Evolutionary conservation across 2,888 invertebrate genomes (phyloP).

Genomic region (Watsonalla cultraria): DNA sequence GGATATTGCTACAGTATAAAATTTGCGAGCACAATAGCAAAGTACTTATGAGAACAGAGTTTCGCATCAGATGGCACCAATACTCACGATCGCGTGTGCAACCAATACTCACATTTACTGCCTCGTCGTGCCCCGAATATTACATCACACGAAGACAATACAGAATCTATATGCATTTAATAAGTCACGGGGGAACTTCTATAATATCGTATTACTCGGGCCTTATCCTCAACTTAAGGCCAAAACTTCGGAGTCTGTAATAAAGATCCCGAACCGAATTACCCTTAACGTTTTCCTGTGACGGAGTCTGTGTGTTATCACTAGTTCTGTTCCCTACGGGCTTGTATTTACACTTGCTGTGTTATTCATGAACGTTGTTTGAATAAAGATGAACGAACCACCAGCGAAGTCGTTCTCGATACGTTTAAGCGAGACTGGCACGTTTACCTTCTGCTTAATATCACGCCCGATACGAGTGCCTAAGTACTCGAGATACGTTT

Average conservation of each 20-base stretch:
- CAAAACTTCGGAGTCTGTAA: conserved; percentile 47
- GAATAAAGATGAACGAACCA: conserved; percentile 68
- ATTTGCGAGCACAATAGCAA: neutral
- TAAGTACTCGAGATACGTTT: neutral
- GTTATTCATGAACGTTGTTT: conserved; percentile 67
- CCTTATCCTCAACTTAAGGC: conserved; percentile 48
- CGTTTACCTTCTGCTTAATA: conserved; percentile 15
- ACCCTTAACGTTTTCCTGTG: conserved; percentile 37
- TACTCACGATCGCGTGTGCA: conserved; percentile 21
- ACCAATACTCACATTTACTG: conserved; percentile 33
- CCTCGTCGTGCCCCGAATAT: conserved; percentile 33
- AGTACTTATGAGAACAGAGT: neutral
- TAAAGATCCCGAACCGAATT: conserved; percentile 64
- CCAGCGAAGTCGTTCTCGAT: conserved; percentile 37
- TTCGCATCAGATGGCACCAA: conserved; percentile 5
- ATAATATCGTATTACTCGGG: conserved; percentile 50
- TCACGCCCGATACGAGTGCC: conserved; percentile 1
- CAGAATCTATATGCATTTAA: conserved; percentile 38
- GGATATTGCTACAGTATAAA: no score
- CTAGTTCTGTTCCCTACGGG: conserved; percentile 49
- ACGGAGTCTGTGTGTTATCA: conserved; percentile 51
- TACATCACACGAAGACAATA: conserved; percentile 3
- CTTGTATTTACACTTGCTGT: conserved; percentile 60
- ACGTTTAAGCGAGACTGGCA: conserved; percentile 31
- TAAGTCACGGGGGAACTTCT: conserved; percentile 42